Conservation (phyloP, 2,797 vertebrate genomes). For the Mico argentatus region DNA sequence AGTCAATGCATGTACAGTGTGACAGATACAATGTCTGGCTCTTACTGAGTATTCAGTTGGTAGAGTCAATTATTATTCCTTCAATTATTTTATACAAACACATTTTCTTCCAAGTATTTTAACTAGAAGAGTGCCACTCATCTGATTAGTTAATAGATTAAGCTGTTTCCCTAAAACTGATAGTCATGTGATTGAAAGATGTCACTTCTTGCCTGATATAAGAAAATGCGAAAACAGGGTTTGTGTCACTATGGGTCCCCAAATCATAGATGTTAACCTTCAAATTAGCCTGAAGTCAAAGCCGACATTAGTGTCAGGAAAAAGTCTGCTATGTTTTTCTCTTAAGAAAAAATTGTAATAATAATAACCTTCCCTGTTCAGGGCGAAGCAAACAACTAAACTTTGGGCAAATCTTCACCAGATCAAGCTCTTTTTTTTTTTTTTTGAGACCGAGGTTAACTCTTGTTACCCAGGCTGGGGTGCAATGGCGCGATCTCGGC, state of each 20-base stretch:
- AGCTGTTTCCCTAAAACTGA: background rate
- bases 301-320: conserved; percentile 31
- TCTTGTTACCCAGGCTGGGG: too few species aligned
- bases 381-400: conserved; percentile 1
- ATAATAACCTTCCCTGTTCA: background rate
- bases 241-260: background rate
- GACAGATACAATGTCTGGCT: background rate
- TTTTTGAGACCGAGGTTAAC: too few species aligned
- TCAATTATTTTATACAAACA: conserved; percentile 6
- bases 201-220: background rate
- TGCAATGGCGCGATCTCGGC: too few species aligned
- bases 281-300: conserved; percentile 38
- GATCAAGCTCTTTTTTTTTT: background rate
- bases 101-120: conserved; percentile 19
- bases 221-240: background rate
- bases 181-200: background rate
- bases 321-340: conserved; percentile 6
- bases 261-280: conserved; percentile 18
- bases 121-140: background rate
- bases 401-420: conserved; percentile 5
- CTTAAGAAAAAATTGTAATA: background rate
- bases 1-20: background rate
- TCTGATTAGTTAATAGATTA: conserved; percentile 16
- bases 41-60: background rate
- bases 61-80: background rate